phyloP scores from a whole-genome alignment of 2,797 vertebrate genomes.

The Coregonus suidteri region DNA sequence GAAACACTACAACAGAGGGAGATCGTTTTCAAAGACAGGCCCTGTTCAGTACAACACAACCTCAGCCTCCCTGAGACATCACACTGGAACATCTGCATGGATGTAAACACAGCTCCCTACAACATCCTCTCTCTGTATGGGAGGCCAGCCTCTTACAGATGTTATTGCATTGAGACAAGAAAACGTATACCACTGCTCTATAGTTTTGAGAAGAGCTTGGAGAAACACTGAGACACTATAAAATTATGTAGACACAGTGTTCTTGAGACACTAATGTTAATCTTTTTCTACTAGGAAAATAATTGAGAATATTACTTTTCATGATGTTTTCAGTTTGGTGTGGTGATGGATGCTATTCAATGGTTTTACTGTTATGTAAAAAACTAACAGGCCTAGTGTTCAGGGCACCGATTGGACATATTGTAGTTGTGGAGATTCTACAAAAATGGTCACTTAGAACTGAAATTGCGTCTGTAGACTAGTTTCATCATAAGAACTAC shows the following conservation, averaged over 20 bases:
- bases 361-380: neutral
- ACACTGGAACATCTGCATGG: constrained; percentile 61
- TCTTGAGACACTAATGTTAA: constrained; percentile 7
- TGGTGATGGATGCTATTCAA: neutral
- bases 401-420: no score
- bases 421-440: no score
- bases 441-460: no score
- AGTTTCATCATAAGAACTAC: no score
- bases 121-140: constrained; percentile 20
- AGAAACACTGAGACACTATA: constrained; percentile 15
- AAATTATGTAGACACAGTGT: constrained; percentile 20
- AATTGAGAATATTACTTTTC: constrained; percentile 8
- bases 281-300: neutral
- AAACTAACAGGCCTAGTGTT: no score
- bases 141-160: constrained; percentile 29
- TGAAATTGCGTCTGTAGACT: no score
- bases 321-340: neutral
- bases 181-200: constrained; percentile 30
- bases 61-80: constrained; percentile 17
- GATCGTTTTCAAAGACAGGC: constrained; percentile 49
- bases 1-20: no score
- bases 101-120: constrained; percentile 56
- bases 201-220: constrained; percentile 9
- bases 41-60: constrained; percentile 18
- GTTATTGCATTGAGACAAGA: constrained; percentile 41